phyloP scores from a whole-genome alignment of 2,113 vertebrate species.

The Phrynosoma platyrhinos region DNA sequence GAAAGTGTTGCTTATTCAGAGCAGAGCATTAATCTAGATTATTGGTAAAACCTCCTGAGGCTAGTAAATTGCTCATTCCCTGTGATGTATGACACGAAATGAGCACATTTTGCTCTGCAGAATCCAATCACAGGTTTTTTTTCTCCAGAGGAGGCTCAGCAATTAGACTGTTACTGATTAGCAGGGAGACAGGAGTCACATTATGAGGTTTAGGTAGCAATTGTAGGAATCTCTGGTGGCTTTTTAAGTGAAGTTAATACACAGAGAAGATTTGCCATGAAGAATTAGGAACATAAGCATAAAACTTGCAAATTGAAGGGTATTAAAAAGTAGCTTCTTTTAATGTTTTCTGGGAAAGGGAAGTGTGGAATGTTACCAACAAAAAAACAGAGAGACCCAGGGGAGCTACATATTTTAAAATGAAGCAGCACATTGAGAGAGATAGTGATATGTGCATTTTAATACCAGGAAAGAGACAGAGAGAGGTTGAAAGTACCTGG shows the following conservation, averaged over 20 bases:
- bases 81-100: accelerated
- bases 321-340: slow-evolving; percentile 15
- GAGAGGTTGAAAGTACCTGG: background rate
- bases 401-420: background rate
- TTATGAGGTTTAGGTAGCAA: background rate
- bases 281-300: background rate
- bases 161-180: background rate
- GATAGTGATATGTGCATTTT: background rate
- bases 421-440: background rate
- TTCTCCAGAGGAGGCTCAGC: background rate
- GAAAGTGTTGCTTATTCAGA: background rate
- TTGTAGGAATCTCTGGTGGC: background rate
- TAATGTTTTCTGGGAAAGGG: background rate
- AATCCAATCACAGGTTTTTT: background rate
- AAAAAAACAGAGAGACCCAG: slow-evolving; percentile 13
- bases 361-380: background rate
- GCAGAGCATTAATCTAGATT: background rate
- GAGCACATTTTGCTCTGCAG: slow-evolving; percentile 7
- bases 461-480: background rate
- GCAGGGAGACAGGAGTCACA: background rate
- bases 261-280: background rate
- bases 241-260: accelerated
- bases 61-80: background rate
- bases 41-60: background rate
- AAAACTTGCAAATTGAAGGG: slow-evolving; percentile 16